These are phyloP conservation scores for Limnephilus lunatus DNA, from an alignment of 2,888 invertebrate species.

Conservation along the genomic window DNA sequence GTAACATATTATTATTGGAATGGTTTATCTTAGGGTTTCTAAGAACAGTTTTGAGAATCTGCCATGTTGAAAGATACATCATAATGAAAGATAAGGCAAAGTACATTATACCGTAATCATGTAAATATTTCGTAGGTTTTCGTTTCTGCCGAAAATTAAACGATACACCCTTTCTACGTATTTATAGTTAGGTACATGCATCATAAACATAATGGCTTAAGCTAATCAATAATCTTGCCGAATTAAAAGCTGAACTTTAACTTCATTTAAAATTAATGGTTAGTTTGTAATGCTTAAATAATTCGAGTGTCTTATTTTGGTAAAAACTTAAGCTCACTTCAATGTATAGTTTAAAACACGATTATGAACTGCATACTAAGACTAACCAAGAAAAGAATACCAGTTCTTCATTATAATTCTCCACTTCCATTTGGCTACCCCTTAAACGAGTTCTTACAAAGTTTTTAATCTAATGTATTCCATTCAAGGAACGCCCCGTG, in stretches of 20 bases:
- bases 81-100: constrained; percentile 12
- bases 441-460: constrained; percentile 41
- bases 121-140: constrained; percentile 13
- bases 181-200: not conserved
- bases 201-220: not conserved
- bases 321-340: not conserved
- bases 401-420: not conserved
- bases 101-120: constrained; percentile 17
- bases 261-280: not conserved
- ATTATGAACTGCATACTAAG: not conserved
- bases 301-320: not conserved
- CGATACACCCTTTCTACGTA: not conserved
- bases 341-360: not conserved
- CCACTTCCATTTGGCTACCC: constrained; percentile 4
- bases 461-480: constrained; percentile 48
- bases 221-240: not conserved
- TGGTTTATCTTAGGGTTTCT: constrained; percentile 22
- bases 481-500: constrained; percentile 41
- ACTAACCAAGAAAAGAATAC: not conserved
- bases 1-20: not conserved
- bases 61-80: constrained; percentile 28
- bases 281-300: not conserved
- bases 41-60: not conserved
- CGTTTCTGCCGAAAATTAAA: not conserved
- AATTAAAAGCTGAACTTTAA: not conserved